Percentiles rank a stretch among this genome's conserved stretches.
These are phyloP conservation scores for Pseudanteris insignis DNA, from an alignment of 2,888 invertebrate species.

Conservation along the genomic window DNA sequence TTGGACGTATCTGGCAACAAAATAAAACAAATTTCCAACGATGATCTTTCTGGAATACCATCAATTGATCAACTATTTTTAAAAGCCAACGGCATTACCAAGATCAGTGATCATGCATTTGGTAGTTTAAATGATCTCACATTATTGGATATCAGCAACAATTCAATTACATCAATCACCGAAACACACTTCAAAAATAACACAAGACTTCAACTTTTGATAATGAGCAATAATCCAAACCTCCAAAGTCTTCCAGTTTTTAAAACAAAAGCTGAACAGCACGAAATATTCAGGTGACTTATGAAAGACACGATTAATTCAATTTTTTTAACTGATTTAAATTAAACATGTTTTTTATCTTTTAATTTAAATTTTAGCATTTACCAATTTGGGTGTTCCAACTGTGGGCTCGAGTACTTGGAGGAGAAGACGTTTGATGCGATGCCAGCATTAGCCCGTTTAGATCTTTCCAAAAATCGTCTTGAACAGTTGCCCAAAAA, in stretches of 20 bases:
- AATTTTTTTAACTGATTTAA: too few relatives aligned
- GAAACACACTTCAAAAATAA: constrained; percentile 77
- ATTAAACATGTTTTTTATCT: constrained; percentile 1
- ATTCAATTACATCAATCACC: constrained; percentile 75
- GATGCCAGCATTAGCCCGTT: constrained; percentile 75
- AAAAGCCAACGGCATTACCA: constrained; percentile 75
- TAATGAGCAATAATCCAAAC: constrained; percentile 76
- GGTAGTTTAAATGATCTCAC: constrained; percentile 73
- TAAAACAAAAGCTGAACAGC: constrained; percentile 68
- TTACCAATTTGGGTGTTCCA: constrained; percentile 77
- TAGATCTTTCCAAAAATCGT: constrained; percentile 75
- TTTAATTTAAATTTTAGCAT: constrained; percentile 67
- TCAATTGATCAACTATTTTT: constrained; percentile 75
- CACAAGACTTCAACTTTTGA: constrained; percentile 74
- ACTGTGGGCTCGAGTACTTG: constrained; percentile 75
- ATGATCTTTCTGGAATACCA: constrained; percentile 73
- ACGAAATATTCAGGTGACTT: constrained; percentile 56
- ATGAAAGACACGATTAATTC: too few relatives aligned
- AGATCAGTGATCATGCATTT: constrained; percentile 77
- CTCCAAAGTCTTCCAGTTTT: constrained; percentile 77
- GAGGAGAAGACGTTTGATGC: constrained; percentile 74
- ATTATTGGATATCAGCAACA: constrained; percentile 78
- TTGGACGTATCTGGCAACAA: constrained; percentile 77
- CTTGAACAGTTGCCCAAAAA: constrained; percentile 53
- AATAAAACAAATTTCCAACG: constrained; percentile 74